phyloP scores from a whole-genome alignment of 1,140 invertebrate species.

The Drosophila athabasca region DNA sequence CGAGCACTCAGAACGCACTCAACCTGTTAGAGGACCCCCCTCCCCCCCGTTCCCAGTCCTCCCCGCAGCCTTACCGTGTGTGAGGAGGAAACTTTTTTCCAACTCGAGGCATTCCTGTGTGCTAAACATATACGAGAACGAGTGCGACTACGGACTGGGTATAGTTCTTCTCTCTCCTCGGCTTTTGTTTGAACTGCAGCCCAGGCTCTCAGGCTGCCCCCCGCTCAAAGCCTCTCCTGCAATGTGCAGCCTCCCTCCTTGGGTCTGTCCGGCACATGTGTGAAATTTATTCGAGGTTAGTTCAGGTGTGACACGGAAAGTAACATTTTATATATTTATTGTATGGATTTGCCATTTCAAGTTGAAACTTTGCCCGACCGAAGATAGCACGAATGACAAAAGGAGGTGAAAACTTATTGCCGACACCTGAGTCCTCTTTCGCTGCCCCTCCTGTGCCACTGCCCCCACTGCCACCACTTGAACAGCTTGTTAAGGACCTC shows the following conservation, averaged over 20 bases:
- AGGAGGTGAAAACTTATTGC: constrained; percentile 71
- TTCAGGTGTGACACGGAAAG: constrained; percentile 78
- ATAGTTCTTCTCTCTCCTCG: constrained; percentile 24
- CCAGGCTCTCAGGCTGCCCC: not conserved
- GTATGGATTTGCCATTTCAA: constrained; percentile 81
- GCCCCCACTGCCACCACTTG: constrained; percentile 9
- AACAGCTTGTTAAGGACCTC: constrained; percentile 78
- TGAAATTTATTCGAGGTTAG: constrained; percentile 81
- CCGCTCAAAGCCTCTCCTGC: too few relatives aligned
- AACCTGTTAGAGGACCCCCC: constrained; percentile 18
- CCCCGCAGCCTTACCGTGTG: constrained; percentile 34
- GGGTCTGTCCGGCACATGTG: constrained; percentile 60
- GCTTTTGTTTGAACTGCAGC: constrained; percentile 49
- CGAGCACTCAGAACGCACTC: constrained; percentile 56
- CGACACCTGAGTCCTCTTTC: constrained; percentile 37
- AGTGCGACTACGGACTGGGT: constrained; percentile 14
- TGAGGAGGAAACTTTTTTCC: constrained; percentile 50
- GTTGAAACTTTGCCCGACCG: constrained; percentile 64
- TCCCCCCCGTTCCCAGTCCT: constrained; percentile 1
- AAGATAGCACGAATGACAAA: constrained; percentile 48
- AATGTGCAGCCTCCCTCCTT: not conserved
- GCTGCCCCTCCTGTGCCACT: not conserved
- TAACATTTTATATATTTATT: constrained; percentile 83
- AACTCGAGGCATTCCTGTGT: constrained; percentile 30
- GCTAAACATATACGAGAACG: constrained; percentile 45